phyloP scores from a whole-genome alignment of 2,113 vertebrate species.

The Pelecanus crispus region DNA sequence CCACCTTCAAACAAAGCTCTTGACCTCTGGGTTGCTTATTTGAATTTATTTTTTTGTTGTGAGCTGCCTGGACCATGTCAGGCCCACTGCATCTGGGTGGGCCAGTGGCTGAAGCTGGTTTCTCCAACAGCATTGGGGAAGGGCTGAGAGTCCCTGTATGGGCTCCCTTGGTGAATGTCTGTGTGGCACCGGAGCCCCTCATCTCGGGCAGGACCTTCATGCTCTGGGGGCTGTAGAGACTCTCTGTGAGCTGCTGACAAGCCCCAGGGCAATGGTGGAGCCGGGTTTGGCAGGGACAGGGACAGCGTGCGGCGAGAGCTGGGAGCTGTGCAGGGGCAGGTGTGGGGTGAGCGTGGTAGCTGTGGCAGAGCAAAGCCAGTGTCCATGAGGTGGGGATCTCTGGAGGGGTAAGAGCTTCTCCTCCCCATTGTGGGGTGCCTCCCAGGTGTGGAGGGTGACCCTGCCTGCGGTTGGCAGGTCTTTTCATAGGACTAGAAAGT shows the following conservation, averaged over 20 bases:
- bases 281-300: neutral
- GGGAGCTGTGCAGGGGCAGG: neutral
- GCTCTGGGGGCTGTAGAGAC: neutral
- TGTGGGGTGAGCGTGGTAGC: accelerated
- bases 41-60: neutral
- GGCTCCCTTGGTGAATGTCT: neutral
- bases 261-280: neutral
- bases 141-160: neutral
- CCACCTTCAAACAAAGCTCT: neutral
- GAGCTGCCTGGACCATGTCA: neutral
- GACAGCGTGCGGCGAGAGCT: accelerated
- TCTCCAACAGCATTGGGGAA: neutral
- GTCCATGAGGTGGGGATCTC: neutral
- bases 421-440: neutral
- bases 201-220: neutral
- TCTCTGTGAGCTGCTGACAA: accelerated
- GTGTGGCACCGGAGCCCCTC: neutral
- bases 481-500: neutral
- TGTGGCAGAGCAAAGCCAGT: neutral
- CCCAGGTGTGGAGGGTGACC: neutral
- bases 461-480: accelerated
- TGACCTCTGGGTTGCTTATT: neutral
- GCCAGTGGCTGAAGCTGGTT: neutral
- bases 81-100: neutral
- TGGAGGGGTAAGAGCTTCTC: neutral